Evolutionary conservation across 1,140 invertebrate species (phyloP).

Genomic region (Nasonia vitripennis): DNA sequence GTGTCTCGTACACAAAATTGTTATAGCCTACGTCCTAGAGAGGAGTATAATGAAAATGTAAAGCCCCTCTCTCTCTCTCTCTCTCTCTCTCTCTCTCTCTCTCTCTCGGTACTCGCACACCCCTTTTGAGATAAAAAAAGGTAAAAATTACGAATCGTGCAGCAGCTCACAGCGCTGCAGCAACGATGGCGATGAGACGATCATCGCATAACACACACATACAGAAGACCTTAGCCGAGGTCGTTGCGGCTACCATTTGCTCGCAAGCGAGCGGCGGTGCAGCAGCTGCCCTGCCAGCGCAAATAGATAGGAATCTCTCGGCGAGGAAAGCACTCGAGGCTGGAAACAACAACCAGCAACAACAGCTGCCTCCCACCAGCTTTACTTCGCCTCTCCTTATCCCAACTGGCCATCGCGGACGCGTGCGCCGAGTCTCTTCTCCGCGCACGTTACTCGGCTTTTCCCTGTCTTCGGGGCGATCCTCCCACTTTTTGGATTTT

Average conservation of each 20-base stretch:
- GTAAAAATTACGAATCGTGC: not conserved
- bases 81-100: not conserved
- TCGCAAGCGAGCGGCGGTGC: not conserved
- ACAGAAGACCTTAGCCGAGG: slow-evolving; percentile 28
- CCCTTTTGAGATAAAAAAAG: not conserved
- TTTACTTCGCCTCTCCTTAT: slow-evolving; percentile 13
- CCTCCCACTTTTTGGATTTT: slow-evolving; percentile 6
- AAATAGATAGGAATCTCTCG: slow-evolving; percentile 38
- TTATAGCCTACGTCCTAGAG: no score
- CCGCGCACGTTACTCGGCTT: not conserved
- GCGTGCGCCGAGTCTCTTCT: not conserved
- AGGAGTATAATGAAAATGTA: no score
- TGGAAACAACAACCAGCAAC: slow-evolving; percentile 60
- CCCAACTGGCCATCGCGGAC: slow-evolving; percentile 12
- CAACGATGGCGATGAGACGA: slow-evolving; percentile 12
- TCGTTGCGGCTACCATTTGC: slow-evolving; percentile 51
- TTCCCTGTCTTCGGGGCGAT: not conserved
- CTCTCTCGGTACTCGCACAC: not conserved
- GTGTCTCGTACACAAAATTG: no score
- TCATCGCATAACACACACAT: not conserved
- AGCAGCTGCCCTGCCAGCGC: slow-evolving; percentile 58
- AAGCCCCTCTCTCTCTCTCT: no score
- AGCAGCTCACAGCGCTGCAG: not conserved
- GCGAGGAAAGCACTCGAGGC: slow-evolving; percentile 54
- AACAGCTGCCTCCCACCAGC: slow-evolving; percentile 63